Evolutionary conservation across 2,888 invertebrate genomes (phyloP).

Genomic region (Meiosimyza decipiens): DNA sequence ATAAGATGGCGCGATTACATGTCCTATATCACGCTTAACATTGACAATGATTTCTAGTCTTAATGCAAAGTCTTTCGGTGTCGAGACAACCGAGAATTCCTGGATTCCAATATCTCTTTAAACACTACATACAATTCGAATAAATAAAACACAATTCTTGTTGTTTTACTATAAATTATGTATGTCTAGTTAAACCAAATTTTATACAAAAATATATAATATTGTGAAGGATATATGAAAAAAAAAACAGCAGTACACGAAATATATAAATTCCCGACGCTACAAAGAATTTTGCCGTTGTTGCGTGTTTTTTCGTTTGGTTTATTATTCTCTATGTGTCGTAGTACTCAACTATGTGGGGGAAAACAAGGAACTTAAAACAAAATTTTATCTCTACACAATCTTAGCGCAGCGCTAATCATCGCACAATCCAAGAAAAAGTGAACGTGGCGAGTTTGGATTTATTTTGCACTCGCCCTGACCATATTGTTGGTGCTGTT

Average conservation of each 20-base stretch:
- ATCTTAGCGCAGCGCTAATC: conserved; percentile 36
- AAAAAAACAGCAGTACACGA: conserved; percentile 36
- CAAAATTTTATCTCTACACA: conserved; percentile 16
- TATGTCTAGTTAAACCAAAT: conserved; percentile 40
- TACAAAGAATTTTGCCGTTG: conserved; percentile 42
- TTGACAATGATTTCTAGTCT: conserved; percentile 33
- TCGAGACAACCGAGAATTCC: not conserved
- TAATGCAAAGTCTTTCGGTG: not conserved
- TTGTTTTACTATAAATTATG: conserved; percentile 38
- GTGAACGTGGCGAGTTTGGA: conserved; percentile 45
- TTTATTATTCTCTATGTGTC: conserved; percentile 1
- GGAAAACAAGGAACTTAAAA: conserved; percentile 31
- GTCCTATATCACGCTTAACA: too few relatives aligned
- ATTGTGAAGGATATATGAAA: conserved; percentile 28
- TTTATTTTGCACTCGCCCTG: conserved; percentile 34
- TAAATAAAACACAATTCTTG: not conserved
- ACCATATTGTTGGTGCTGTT: conserved; percentile 25
- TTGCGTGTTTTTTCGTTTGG: conserved; percentile 17
- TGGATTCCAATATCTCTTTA: conserved; percentile 2
- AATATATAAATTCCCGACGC: conserved; percentile 36
- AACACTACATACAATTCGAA: conserved; percentile 44
- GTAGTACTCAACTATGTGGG: conserved; percentile 24
- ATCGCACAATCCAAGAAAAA: conserved; percentile 48
- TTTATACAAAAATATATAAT: conserved; percentile 41
- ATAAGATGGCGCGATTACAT: too few relatives aligned